These are phyloP conservation scores for Prietella phreatophila DNA, from an alignment of 2,113 vertebrate genomes.

Conservation along the genomic window DNA sequence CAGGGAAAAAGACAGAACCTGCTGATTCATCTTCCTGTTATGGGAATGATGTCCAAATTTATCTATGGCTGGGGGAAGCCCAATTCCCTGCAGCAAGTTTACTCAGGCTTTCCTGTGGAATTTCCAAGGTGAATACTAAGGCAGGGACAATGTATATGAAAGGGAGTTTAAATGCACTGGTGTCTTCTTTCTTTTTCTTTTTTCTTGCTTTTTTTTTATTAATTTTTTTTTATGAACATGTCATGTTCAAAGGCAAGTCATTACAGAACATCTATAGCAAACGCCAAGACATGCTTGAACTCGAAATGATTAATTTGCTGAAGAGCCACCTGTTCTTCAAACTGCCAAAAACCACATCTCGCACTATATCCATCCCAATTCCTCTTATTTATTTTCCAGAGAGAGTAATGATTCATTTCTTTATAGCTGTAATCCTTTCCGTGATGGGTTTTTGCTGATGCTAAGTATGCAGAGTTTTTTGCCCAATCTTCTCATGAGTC, in stretches of 20 bases:
- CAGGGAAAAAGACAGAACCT: slow-evolving; percentile 42
- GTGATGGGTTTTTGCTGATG: slow-evolving; percentile 50
- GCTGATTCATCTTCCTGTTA: slow-evolving; percentile 69
- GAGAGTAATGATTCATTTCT: slow-evolving; percentile 39
- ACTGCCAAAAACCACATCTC: slow-evolving; percentile 52
- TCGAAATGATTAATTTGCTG: slow-evolving; percentile 63
- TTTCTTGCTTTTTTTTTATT: neutral
- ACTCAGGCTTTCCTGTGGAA: slow-evolving; percentile 70
- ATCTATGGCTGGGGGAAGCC: slow-evolving; percentile 56
- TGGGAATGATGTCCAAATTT: slow-evolving; percentile 68
- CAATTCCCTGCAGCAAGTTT: slow-evolving; percentile 62
- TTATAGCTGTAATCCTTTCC: slow-evolving; percentile 59
- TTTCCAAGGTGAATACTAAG: slow-evolving; percentile 28
- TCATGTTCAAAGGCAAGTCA: slow-evolving; percentile 45
- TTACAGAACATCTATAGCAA: slow-evolving; percentile 24
- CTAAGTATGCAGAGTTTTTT: slow-evolving; percentile 38
- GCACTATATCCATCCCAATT: slow-evolving; percentile 36
- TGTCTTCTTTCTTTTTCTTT: neutral
- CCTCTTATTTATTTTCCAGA: slow-evolving; percentile 61
- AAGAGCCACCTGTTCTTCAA: slow-evolving; percentile 50
- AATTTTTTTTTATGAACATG: slow-evolving; percentile 1
- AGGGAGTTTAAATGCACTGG: neutral
- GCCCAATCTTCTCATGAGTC: slow-evolving; percentile 33
- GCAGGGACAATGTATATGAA: too few species aligned
- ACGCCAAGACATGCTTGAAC: slow-evolving; percentile 51